These are phyloP conservation scores for Conistra vaccinii DNA, from an alignment of 2,888 invertebrate genomes.

Conservation along the genomic window DNA sequence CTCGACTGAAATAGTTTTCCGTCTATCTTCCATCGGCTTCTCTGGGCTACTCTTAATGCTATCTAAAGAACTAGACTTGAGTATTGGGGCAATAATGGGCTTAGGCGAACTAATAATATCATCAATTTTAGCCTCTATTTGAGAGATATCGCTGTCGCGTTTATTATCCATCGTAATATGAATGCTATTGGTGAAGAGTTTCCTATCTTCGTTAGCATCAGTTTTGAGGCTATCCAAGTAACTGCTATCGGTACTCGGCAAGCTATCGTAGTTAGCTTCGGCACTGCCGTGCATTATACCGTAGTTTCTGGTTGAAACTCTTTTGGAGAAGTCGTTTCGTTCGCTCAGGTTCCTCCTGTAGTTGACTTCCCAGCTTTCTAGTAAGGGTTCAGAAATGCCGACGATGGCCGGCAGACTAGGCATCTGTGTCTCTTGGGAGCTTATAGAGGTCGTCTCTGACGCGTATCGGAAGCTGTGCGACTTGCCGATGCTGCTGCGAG, in stretches of 20 bases:
- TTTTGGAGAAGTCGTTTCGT: constrained; percentile 83
- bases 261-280: constrained; percentile 86
- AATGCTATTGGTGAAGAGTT: constrained; percentile 85
- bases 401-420: constrained; percentile 89
- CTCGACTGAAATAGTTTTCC: constrained; percentile 89
- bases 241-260: constrained; percentile 88
- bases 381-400: constrained; percentile 87
- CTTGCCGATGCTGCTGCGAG: constrained; percentile 92
- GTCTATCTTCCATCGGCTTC: constrained; percentile 84
- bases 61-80: constrained; percentile 90
- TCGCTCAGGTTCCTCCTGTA: constrained; percentile 87
- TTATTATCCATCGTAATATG: constrained; percentile 85
- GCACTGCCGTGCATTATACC: constrained; percentile 78
- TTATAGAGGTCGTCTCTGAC: constrained; percentile 87
- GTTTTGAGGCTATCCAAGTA: constrained; percentile 88
- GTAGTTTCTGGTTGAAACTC: constrained; percentile 86
- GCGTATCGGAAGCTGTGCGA: constrained; percentile 93
- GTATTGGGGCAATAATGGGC: constrained; percentile 87
- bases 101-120: constrained; percentile 90
- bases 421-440: constrained; percentile 88
- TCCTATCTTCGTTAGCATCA: constrained; percentile 82
- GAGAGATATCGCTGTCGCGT: constrained; percentile 88
- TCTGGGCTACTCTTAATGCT: constrained; percentile 91
- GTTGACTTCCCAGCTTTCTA: constrained; percentile 89
- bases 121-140: constrained; percentile 90